Base-by-base conservation (phyloP, 2,797 vertebrate genomes). In the Sebastes iracundus region DNA sequence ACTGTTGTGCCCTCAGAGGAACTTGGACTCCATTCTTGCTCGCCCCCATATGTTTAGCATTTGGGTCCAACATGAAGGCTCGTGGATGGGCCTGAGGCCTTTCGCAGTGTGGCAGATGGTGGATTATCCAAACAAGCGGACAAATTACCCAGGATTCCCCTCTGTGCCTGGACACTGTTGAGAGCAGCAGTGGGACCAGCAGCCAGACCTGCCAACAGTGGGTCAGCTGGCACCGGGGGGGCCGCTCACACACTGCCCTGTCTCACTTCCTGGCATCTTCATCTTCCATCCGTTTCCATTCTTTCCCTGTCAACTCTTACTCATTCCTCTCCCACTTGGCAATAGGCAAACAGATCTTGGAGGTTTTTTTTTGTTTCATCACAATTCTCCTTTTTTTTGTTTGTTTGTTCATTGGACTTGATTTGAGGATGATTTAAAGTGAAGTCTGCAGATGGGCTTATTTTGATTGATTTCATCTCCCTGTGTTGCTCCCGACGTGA, bases 61-160 rank as follows among this genome's bases (percentile, higher is more conserved):
- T 93, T 85, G 65, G 35, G 79, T 90, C 84, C 89, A 89, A 71
- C 60, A 61, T 61, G 85, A 81, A 82, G 58, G 77, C 82, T 89
- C 56, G 76, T 72, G 83, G 81, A 89, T 38, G 55, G 59, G 83
- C 90, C 77, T 20, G 46, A 58, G 84, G 90, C 87, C 76, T 87
- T 91, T 81, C 42, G 13, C 90, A 77, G 60, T 67, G 78, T 74
- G 84, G 92, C 95, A 96, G 95, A 96, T 96, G 95, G 95, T 89
- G 90, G 88, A 94, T 94, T 93, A 94, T 94, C 92, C 93, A 95
- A 95, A 95, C 93, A 95, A 94, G 92, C 79, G 84, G 81, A 92
- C 93, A 94, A 93, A 95, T 96, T 95, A 95, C 92, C 93, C 89
- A 79, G 81, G 88, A 77, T 91, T 84, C 91, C 91, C 91, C 79